phyloP scores from a whole-genome alignment of 1,140 invertebrate genomes.

The Ceratoteleas bidentatus region DNA sequence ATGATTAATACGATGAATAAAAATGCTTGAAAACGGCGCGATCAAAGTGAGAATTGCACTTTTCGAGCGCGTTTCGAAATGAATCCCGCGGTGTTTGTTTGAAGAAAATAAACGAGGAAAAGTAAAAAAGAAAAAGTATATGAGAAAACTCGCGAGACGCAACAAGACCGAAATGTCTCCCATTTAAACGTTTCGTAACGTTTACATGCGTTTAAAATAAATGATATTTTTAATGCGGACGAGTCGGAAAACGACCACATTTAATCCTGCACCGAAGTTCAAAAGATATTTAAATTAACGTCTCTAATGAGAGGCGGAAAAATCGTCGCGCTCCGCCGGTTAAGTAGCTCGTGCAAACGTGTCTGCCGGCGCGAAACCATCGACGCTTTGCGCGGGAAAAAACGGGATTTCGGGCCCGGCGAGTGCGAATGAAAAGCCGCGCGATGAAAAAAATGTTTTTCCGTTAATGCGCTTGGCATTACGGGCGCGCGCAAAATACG shows the following conservation, averaged over 20 bases:
- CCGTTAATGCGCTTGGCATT: conserved; percentile 36
- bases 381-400: neutral
- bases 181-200: conserved; percentile 43
- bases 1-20: conserved; percentile 2
- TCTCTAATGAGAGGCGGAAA: conserved; percentile 38
- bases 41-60: neutral
- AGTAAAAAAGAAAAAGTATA: neutral
- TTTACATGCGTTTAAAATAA: conserved; percentile 30
- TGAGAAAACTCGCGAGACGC: neutral
- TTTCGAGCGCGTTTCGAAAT: neutral
- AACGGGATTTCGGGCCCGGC: no score
- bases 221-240: conserved; percentile 14
- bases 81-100: neutral
- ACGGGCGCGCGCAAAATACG: conserved; percentile 23
- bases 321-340: conserved; percentile 13
- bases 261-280: conserved; percentile 31
- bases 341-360: conserved; percentile 30
- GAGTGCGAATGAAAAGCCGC: neutral
- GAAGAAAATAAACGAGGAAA: conserved; percentile 6
- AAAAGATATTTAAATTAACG: conserved; percentile 48
- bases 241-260: conserved; percentile 19
- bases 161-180: conserved; percentile 9
- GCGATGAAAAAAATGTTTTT: conserved; percentile 23
- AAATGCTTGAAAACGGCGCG: neutral
- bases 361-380: conserved; percentile 6